Conservation (phyloP, 2,797 vertebrate species). For the Salarias fasciatus region DNA sequence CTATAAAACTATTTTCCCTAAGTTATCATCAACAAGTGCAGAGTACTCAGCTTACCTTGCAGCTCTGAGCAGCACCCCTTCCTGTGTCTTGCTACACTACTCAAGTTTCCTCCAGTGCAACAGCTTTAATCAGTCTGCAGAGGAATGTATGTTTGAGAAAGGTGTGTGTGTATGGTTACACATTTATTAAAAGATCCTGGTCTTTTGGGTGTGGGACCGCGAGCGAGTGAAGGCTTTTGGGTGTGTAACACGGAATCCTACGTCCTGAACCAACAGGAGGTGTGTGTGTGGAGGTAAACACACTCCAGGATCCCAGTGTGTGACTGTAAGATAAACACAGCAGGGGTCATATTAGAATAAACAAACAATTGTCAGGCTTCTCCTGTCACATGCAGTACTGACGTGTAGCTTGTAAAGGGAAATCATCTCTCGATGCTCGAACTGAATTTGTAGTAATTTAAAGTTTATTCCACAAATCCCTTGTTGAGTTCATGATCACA, state of each 20-base stretch:
- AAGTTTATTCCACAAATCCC: no score
- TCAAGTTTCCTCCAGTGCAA: conserved; percentile 33
- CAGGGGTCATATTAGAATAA: conserved; percentile 39
- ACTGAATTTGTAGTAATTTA: no score
- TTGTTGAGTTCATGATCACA: no score
- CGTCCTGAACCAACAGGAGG: conserved; percentile 67
- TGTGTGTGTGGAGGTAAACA: conserved; percentile 69
- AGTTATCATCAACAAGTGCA: background rate
- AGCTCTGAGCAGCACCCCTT: conserved; percentile 5
- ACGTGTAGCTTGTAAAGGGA: no score
- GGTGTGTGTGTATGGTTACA: conserved; percentile 84
- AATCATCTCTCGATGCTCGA: no score
- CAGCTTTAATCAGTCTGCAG: conserved; percentile 78
- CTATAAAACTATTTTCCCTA: no score
- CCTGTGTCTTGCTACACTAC: conserved; percentile 19
- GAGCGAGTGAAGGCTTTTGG: conserved; percentile 40
- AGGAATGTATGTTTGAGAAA: conserved; percentile 86
- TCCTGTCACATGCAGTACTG: no score
- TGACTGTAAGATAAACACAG: conserved; percentile 49
- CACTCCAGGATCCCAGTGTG: conserved; percentile 73
- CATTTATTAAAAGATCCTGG: conserved; percentile 87
- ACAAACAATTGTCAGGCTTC: conserved; percentile 39
- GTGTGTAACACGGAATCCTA: conserved; percentile 75
- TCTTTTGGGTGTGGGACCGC: conserved; percentile 81
- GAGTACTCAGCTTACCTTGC: conserved; percentile 56